Percentiles rank a stretch among this genome's conserved stretches.
phyloP scores from a whole-genome alignment of 1,140 invertebrate genomes.

The Caenorhabditis inopinata region DNA sequence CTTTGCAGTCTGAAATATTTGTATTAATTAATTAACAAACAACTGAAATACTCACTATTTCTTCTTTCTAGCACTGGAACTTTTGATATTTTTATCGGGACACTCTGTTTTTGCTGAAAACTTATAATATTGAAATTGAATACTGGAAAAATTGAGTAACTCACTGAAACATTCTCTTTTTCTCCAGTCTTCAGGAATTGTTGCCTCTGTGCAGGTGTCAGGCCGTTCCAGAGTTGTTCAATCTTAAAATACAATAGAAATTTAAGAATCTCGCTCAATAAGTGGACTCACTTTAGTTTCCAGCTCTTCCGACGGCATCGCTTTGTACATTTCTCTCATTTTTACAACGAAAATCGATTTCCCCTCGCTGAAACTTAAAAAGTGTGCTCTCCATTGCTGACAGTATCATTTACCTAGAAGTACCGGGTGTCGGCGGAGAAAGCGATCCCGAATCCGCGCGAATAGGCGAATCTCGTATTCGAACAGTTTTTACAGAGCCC shows the following conservation, averaged over 20 bases:
- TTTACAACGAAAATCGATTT: neutral
- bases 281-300: neutral
- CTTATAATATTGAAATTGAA: neutral
- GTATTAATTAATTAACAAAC: neutral
- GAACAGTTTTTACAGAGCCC: neutral
- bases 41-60: neutral
- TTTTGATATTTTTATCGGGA: neutral
- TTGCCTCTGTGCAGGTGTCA: neutral
- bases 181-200: neutral
- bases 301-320: neutral
- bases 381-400: neutral
- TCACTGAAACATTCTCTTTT: neutral
- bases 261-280: neutral
- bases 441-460: neutral
- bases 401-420: neutral
- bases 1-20: neutral
- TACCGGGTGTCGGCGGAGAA: neutral
- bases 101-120: neutral
- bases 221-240: slow-evolving; percentile 1
- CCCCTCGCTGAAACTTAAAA: neutral
- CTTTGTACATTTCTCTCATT: neutral
- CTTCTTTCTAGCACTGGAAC: neutral
- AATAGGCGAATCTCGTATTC: neutral
- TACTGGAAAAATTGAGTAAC: no score
- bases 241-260: neutral